A percentile compares a stretch with the other conserved stretches of the same genome.
Evolutionary conservation across 1,140 invertebrate genomes (phyloP).

Genomic region (Cherax quadricarinatus): DNA sequence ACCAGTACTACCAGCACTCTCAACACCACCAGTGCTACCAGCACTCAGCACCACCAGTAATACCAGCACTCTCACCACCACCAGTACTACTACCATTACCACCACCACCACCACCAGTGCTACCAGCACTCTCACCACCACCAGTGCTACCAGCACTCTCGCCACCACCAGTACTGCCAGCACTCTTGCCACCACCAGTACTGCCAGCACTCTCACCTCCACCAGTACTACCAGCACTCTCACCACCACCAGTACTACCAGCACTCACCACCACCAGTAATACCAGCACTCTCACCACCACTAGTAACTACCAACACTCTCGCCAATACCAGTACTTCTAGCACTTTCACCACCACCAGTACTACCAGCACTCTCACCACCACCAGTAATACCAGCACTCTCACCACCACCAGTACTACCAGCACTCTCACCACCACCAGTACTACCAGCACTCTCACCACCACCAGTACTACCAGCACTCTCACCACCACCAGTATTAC

Average conservation of each 20-base stretch:
- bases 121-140: too few relatives aligned
- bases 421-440: too few relatives aligned
- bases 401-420: background rate
- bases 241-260: background rate
- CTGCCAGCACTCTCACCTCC: background rate
- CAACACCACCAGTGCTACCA: too few relatives aligned
- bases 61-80: too few relatives aligned
- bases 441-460: too few relatives aligned
- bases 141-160: background rate
- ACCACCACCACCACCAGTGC: too few relatives aligned
- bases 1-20: too few relatives aligned
- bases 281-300: slow-evolving; percentile 6
- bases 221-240: background rate
- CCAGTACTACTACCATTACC: too few relatives aligned
- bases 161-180: background rate
- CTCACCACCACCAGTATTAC: too few relatives aligned
- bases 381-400: background rate
- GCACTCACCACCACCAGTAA: background rate
- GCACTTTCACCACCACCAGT: background rate
- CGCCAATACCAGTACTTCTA: background rate
- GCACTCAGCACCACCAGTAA: too few relatives aligned
- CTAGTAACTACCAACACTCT: background rate
- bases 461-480: too few relatives aligned
- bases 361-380: background rate
- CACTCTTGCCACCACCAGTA: background rate